Evolutionary conservation across 2,797 vertebrate species (phyloP).

Genomic region (Gambelia wislizenii): DNA sequence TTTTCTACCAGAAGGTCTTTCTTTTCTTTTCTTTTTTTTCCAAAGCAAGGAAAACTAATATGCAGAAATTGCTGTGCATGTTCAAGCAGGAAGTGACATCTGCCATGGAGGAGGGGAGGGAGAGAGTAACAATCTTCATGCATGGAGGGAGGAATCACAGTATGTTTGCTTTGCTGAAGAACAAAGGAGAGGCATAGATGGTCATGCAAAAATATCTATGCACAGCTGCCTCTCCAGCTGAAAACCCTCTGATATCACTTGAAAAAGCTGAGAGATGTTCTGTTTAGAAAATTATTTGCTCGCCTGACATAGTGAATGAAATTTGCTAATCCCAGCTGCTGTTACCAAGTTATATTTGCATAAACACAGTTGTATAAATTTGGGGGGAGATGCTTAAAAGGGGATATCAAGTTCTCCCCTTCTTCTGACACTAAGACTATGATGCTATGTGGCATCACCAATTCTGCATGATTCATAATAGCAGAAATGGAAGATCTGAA

Average conservation of each 20-base stretch:
- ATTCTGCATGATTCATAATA: background rate
- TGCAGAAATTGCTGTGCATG: background rate
- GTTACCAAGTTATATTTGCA: background rate
- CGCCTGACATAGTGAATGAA: background rate
- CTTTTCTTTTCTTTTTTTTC: background rate
- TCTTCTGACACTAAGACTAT: background rate
- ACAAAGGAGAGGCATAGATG: background rate
- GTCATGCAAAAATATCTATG: background rate
- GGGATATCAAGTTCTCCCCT: background rate
- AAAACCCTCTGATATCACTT: background rate
- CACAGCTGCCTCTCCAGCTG: conserved; percentile 15
- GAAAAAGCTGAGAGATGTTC: conserved; percentile 9
- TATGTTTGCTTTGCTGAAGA: conserved; percentile 2
- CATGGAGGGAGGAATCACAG: background rate
- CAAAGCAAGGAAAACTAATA: background rate
- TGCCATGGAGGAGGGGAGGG: background rate
- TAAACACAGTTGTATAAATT: background rate
- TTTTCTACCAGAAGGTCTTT: conserved; percentile 13
- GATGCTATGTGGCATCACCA: too few relatives aligned
- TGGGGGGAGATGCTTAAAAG: background rate
- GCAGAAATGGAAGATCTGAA: background rate
- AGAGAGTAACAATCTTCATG: background rate
- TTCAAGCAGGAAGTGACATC: conserved; percentile 5
- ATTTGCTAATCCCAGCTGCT: background rate
- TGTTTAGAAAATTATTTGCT: conserved; percentile 4